These are phyloP conservation scores for Pluvialis apricaria DNA, from an alignment of 2,113 vertebrate genomes.

Conservation along the genomic window DNA sequence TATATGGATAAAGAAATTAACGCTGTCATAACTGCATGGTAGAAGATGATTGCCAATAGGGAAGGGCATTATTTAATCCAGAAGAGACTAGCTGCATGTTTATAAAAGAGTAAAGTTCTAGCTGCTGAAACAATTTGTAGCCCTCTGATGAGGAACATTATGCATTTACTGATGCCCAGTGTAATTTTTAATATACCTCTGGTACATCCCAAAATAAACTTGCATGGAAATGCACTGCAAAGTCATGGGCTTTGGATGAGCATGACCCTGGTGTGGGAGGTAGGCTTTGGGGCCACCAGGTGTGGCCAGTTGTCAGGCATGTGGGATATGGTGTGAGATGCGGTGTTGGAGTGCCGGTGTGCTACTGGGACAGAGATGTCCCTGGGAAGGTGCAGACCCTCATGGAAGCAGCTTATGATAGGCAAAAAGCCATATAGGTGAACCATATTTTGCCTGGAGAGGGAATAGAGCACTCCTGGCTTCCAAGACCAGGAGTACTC, in stretches of 20 bases:
- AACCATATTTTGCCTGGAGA: background rate
- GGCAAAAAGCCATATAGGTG: background rate
- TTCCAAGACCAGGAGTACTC: background rate
- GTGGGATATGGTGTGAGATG: background rate
- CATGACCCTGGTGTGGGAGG: background rate
- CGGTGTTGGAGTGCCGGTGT: fast-evolving
- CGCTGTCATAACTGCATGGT: background rate
- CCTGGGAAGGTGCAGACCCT: background rate
- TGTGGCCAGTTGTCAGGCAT: background rate
- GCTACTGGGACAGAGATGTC: background rate
- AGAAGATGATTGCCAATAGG: background rate
- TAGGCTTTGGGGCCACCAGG: background rate
- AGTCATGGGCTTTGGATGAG: background rate
- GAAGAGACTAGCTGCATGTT: background rate
- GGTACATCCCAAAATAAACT: background rate
- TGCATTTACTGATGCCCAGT: background rate
- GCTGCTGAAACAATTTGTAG: background rate
- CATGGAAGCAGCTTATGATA: background rate
- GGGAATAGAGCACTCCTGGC: background rate
- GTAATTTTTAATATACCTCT: background rate
- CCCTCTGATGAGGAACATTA: background rate
- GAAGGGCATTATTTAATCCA: background rate
- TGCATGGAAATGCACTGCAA: background rate
- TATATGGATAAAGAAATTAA: background rate
- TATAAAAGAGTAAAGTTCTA: background rate